A percentile compares a stretch with the other conserved stretches of the same genome.
Conservation (phyloP, 1,140 invertebrate genomes). For the Lasioglossum albipes region DNA sequence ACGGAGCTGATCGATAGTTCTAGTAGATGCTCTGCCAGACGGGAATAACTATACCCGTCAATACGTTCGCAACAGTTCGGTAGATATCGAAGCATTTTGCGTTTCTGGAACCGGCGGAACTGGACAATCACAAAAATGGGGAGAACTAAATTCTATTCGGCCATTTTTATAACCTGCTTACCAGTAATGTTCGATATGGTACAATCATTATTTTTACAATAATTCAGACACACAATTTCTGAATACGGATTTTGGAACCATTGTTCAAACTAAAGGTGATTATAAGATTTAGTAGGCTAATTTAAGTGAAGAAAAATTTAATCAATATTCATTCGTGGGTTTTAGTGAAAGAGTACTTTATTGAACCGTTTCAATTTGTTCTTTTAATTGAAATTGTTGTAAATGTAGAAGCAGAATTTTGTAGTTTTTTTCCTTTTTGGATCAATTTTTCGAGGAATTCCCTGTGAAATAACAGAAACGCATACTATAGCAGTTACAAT, state of each 20-base stretch:
- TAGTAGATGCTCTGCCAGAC: not conserved
- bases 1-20: slow-evolving; percentile 29
- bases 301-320: not conserved
- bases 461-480: too few relatives aligned
- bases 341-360: not conserved
- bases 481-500: not conserved
- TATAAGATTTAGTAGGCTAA: not conserved
- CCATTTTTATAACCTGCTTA: not conserved
- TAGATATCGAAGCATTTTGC: not conserved
- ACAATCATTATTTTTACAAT: too few relatives aligned
- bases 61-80: not conserved
- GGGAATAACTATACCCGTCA: not conserved
- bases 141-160: not conserved
- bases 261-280: not conserved
- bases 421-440: too few relatives aligned
- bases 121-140: not conserved
- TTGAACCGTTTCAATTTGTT: too few relatives aligned
- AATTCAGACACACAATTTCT: too few relatives aligned
- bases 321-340: not conserved
- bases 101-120: not conserved
- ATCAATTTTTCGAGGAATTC: too few relatives aligned
- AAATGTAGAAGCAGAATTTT: too few relatives aligned
- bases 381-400: too few relatives aligned
- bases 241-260: not conserved
- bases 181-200: too few relatives aligned